phyloP scores from a whole-genome alignment of 2,113 vertebrate genomes.

The Myodes glareolus region DNA sequence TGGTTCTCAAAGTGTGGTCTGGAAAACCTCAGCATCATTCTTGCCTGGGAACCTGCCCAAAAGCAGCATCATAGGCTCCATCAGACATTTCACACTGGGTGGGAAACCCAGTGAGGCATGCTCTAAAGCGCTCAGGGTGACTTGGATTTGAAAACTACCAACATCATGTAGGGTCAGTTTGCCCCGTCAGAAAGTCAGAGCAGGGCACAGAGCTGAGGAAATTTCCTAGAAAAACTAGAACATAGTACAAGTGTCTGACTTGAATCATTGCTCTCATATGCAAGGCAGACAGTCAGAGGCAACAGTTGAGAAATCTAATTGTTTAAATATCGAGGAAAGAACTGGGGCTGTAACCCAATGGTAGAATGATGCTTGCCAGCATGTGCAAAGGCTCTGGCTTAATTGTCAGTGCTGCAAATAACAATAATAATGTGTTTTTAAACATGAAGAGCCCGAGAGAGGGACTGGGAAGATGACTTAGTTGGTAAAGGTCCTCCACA shows the following conservation, averaged over 20 bases:
- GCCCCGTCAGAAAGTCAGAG: not conserved
- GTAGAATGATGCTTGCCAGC: fast-evolving
- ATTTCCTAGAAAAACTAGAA: not conserved
- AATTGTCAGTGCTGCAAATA: not conserved
- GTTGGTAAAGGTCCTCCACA: not conserved
- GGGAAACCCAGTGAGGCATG: not conserved
- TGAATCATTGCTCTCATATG: not conserved
- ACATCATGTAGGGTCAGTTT: not conserved
- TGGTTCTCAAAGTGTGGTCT: not conserved
- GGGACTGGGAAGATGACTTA: not conserved
- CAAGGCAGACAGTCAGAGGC: not conserved
- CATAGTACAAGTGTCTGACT: not conserved
- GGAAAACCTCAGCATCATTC: not conserved
- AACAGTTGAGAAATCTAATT: not conserved
- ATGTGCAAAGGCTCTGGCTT: not conserved
- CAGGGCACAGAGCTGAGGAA: not conserved
- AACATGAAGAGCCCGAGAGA: not conserved
- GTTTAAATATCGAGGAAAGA: not conserved
- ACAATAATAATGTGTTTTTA: not conserved
- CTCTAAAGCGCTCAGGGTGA: not conserved
- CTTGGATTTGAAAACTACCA: not conserved
- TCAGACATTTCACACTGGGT: not conserved
- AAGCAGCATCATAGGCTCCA: not conserved
- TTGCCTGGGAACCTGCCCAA: not conserved
- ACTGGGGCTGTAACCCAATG: not conserved